phyloP scores from a whole-genome alignment of 2,888 invertebrate species.

The Cancer borealis region DNA sequence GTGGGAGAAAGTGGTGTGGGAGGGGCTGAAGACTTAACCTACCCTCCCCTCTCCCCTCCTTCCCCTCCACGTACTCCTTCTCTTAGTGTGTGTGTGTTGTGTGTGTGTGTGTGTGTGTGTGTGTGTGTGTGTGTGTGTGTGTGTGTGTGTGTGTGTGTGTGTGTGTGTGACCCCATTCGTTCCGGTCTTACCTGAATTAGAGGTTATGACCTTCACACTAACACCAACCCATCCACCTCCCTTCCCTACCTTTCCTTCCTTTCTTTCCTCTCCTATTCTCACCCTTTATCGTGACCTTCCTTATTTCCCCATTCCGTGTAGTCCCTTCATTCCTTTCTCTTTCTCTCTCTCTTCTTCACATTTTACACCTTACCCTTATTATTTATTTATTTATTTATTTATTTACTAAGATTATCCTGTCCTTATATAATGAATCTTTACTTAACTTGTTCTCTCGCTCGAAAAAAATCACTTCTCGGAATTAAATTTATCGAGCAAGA shows the following conservation, averaged over 20 bases:
- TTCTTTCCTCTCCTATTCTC: background rate
- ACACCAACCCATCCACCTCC: background rate
- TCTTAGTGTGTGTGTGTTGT: conserved; percentile 4
- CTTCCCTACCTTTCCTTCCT: background rate
- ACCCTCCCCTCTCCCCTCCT: background rate
- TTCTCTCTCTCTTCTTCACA: too few relatives aligned
- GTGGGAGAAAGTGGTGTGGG: background rate
- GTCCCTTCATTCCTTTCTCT: too few relatives aligned
- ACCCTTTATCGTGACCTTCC: background rate
- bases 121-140: conserved; percentile 32
- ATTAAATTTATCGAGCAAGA: too few relatives aligned
- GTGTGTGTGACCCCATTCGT: conserved; percentile 24
- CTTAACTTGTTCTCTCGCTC: too few relatives aligned
- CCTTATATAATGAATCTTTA: too few relatives aligned
- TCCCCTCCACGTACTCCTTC: background rate
- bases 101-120: background rate
- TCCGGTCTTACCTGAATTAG: background rate
- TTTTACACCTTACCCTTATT: too few relatives aligned
- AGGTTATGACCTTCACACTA: conserved; percentile 4
- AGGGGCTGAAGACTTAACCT: background rate
- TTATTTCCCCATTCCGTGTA: too few relatives aligned
- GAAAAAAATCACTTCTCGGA: too few relatives aligned
- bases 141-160: conserved; percentile 30
- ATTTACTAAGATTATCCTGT: too few relatives aligned
- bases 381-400: too few relatives aligned